Evolutionary conservation across 2,888 invertebrate species (phyloP).

Genomic region (Hemistola chrysoprasaria): DNA sequence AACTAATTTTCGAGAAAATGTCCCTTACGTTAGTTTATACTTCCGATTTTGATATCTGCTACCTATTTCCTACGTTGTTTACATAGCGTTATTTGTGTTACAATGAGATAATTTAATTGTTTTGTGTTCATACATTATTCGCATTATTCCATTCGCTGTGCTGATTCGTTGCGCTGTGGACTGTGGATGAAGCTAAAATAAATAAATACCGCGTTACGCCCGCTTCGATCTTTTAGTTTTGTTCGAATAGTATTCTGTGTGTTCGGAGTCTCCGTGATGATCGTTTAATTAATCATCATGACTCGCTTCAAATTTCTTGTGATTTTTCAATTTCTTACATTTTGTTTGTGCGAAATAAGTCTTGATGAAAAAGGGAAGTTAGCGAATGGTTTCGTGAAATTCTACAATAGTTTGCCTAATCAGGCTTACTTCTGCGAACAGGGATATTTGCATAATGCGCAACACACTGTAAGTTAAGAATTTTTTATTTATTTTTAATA

Average conservation of each 20-base stretch:
- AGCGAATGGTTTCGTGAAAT: constrained; percentile 63
- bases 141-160: too few relatives aligned
- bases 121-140: too few relatives aligned
- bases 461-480: constrained; percentile 64
- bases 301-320: constrained; percentile 38
- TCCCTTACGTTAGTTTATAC: too few relatives aligned
- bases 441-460: constrained; percentile 63
- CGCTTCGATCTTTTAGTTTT: too few relatives aligned
- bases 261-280: constrained; percentile 43
- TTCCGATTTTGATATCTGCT: too few relatives aligned
- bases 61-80: too few relatives aligned
- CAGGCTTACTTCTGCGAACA: constrained; percentile 69
- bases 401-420: constrained; percentile 72
- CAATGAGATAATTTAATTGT: too few relatives aligned
- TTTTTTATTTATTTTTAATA: constrained; percentile 1
- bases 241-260: constrained; percentile 21
- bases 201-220: constrained; percentile 31
- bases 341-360: constrained; percentile 51
- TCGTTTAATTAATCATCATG: constrained; percentile 50
- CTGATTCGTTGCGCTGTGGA: too few relatives aligned
- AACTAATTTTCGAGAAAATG: too few relatives aligned
- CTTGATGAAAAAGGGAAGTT: constrained; percentile 48
- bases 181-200: too few relatives aligned
- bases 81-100: too few relatives aligned
- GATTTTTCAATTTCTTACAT: constrained; percentile 38